A percentile compares a stretch with the other conserved stretches of the same genome.
Conservation (phyloP, 2,797 vertebrate species). For the Crenuchus spilurus region DNA sequence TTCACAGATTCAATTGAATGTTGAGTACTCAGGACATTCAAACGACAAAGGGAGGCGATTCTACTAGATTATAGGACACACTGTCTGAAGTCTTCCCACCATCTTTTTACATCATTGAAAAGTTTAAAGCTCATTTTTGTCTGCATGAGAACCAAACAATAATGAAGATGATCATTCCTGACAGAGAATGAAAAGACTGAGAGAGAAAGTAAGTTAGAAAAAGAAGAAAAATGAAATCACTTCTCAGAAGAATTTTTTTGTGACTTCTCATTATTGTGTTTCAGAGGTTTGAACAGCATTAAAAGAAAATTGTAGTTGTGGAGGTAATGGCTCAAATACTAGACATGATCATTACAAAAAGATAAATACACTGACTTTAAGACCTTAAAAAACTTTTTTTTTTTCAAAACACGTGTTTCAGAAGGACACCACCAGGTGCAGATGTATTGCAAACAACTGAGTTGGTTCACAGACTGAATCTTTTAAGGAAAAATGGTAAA, state of each 20-base stretch:
- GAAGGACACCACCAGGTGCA: no score
- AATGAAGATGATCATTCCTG: neutral
- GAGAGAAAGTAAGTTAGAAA: neutral
- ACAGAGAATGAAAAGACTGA: neutral
- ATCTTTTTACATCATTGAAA: neutral
- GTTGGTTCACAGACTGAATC: neutral
- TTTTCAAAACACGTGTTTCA: no score
- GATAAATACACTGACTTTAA: no score
- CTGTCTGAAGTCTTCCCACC: neutral
- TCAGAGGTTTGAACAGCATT: neutral
- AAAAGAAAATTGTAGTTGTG: neutral
- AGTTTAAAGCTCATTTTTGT: neutral
- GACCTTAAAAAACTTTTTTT: no score
- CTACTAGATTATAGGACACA: neutral
- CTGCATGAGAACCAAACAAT: neutral
- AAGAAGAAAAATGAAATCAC: neutral
- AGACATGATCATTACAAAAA: no score
- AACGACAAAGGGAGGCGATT: neutral
- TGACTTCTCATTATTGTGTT: neutral
- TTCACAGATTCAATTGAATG: neutral
- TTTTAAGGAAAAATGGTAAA: conserved; percentile 58
- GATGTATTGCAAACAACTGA: no score
- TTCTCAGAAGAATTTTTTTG: neutral
- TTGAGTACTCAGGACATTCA: neutral
- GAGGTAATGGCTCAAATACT: no score